Base-by-base conservation (phyloP, 2,113 vertebrate species). In the Hippolais icterina region DNA sequence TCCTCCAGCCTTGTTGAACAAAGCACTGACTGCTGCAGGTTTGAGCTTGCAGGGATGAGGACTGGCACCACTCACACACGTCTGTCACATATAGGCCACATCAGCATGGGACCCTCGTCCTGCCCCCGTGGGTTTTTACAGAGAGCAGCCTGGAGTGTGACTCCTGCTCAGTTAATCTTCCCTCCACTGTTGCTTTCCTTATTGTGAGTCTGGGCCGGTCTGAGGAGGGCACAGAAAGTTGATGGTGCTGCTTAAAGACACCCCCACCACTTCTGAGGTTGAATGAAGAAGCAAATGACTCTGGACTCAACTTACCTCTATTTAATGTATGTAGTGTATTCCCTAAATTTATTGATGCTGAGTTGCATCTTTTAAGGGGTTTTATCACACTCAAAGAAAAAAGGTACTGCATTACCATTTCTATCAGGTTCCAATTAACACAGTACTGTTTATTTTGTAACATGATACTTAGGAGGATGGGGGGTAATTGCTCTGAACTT, bases 1-100 rank as follows among this genome's bases (percentile, higher is more conserved):
- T 90, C 94, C 74, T 44, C 75, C 53, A 35, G 95, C 93, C 93
- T 97, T 96, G 96, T 95, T 97, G 96, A 96, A 92, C 94, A 97
- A 93, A 96, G 95, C 95, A 54, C 57, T 37, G 96, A 91, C 90
- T 95, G 94, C 96, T 93, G 74, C 89, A 90, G 91, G 50, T 35
- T 66, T 46, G 89, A 95, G 93, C 94, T 90, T 54, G 89, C 79
- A 31, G 83, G 10, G 89, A 77, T 69, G 87, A 94, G 87, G 83
- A 79, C 78, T 50, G 84, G 33, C 68, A 11, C 27, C 0, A 1
- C 80, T 86, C 47, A 4, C 88, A 10, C 15, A 0, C 6, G 27
- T 54, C 4, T 69, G 85, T 70, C 90, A 29, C 66, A 9, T 3
- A 14, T 0, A 50, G 93, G 66, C 64, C 78, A 23, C 6, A 9